Conservation (phyloP, 2,797 vertebrate genomes). For the Borostomias antarcticus region DNA sequence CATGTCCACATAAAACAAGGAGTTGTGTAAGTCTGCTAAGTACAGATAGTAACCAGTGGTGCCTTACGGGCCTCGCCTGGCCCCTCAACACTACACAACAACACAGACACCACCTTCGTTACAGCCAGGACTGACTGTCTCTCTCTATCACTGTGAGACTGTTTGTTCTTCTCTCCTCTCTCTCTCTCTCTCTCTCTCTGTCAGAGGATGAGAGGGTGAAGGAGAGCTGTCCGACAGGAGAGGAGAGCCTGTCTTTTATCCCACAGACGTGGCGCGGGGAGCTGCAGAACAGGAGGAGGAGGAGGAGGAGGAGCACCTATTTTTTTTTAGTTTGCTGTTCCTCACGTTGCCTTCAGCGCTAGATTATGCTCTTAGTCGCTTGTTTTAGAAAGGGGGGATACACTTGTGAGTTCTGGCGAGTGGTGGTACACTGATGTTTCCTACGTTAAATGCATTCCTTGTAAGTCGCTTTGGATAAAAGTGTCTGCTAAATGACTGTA, state of each 20-base stretch:
- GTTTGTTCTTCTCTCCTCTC: slow-evolving; percentile 27
- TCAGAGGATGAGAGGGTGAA: slow-evolving; percentile 28
- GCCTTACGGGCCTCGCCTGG: slow-evolving; percentile 40
- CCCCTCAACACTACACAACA: slow-evolving; percentile 55
- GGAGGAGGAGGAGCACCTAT: background rate
- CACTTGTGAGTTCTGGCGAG: no score
- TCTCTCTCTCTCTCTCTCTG: slow-evolving; percentile 37
- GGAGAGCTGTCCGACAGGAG: slow-evolving; percentile 31
- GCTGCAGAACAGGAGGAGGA: background rate
- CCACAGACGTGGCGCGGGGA: slow-evolving; percentile 33
- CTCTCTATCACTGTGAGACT: slow-evolving; percentile 52
- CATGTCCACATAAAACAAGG: slow-evolving; percentile 55
- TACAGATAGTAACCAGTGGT: slow-evolving; percentile 38
- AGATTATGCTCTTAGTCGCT: no score
- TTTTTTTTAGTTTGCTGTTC: no score
- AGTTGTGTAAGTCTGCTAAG: slow-evolving; percentile 61
- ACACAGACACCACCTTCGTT: slow-evolving; percentile 44
- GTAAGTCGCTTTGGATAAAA: no score
- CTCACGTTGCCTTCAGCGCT: no score
- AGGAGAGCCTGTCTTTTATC: slow-evolving; percentile 58
- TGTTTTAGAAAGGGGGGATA: no score
- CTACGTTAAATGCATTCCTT: no score
- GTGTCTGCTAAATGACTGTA: no score
- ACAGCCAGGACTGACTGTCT: slow-evolving; percentile 44
- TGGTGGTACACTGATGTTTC: no score